Base-by-base conservation (phyloP, 2,888 invertebrate genomes). In the Drosophila tripunctata region DNA sequence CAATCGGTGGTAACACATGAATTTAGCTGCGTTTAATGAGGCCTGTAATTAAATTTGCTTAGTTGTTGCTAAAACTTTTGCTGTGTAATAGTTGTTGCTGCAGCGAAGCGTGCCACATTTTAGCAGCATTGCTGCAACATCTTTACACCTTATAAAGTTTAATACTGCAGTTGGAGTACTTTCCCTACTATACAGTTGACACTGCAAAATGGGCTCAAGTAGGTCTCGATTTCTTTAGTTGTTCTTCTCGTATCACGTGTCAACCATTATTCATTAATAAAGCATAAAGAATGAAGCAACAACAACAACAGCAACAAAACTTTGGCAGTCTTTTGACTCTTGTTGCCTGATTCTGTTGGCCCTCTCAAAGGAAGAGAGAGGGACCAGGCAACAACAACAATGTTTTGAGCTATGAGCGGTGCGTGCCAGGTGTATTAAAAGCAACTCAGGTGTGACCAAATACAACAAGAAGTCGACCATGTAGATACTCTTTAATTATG, bases 181-280 rank as follows among this genome's bases (percentile, higher is more conserved):
- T n/a, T n/a, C n/a, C n/a, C 12, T 48, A 3, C 2, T 14, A 12
- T 19, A 38, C 14, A 40, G 38, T 12, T 33, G 33, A 5, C 22
- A 38, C 35, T 38, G 17, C 14, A 24, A 48, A 30, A 33, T 57
- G 24, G 38, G 60, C 75, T 64, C 33, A 4, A 36, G 57, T 27
- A 19, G n/a, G n/a, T n/a, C 60, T 31, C 15, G 36, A 22, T 44
- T 33, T n/a, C 10, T 21, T 1, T 19, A 40, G 22, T 15, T 57
- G 38, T 38, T 24, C 8, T 8, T 19, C 21, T 67, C 36, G 12
- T 44, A 56, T 66, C 90, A 89, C 90, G 90, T 90, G 73, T 56
- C 51, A 44, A 60, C 67, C 75, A 89, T 90, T 85, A 85, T 88
- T 89, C 87, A 89, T 89, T 86, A 87, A 89, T 78, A 81, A 75